Evolutionary conservation across 2,888 invertebrate species (phyloP), one percentile per base, ranked within the genome.

Genomic region (Morpho achilles): DNA sequence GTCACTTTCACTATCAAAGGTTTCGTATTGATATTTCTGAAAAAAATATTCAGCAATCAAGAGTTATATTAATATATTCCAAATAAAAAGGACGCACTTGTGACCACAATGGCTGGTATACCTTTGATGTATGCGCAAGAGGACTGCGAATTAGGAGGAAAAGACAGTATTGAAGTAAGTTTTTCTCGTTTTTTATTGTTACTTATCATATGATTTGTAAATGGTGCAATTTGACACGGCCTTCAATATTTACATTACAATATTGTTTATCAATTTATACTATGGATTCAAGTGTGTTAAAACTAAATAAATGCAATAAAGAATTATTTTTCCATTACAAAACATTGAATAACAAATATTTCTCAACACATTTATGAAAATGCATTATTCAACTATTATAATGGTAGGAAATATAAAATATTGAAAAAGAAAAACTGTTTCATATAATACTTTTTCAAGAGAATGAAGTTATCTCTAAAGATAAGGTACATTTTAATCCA

Each of bases 121-220:
- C 93, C 94, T 8, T 79, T 94, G 67, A 92, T 94, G 80, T 88
- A 93, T 64, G 88, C 91, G 41, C 92, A 94, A 67, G 93, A 93
- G 65, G 94, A 94, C 76, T 92, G 93, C 66, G 94, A 94, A 73
- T 84, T 91, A 45, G 94, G 94, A 49, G 94, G 93, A 64, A 94
- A 94, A 74, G 92, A 93, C 71, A 87, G 81, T 51, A 82, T 90
- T 10, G 83, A 90, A 81, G 89, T 89, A 81, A 76, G 47, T 8
- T 58, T 44, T 23, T 9, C n/a, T n/a, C 22, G 22, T 8, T 4
- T 42, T 42, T 50, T 32, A 8, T 39, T 44, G 22, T 8, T 48
- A 22, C 53, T 51, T 43, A 41, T 56, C 8, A 44, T 8, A 51
- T 47, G 7, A 7, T 39, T 40, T 54, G 39, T 40, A 41, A 56